phyloP scores from a whole-genome alignment of 2,888 invertebrate genomes.

The Heliconius aoede region DNA sequence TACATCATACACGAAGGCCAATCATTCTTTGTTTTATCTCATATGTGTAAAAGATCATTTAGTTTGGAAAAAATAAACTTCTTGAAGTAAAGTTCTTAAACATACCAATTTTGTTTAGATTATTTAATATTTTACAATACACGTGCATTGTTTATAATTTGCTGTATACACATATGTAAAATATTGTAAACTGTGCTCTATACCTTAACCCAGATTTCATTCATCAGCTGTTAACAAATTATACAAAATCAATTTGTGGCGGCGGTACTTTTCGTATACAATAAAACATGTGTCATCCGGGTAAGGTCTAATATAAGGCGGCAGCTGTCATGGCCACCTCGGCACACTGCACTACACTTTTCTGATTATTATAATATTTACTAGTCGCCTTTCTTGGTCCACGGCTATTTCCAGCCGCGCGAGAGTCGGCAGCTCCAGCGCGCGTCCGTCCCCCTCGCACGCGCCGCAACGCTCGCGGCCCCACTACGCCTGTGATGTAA shows the following conservation, averaged over 20 bases:
- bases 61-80: not conserved
- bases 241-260: not conserved
- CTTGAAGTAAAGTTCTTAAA: not conserved
- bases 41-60: not conserved
- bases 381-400: slow-evolving; percentile 85
- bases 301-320: slow-evolving; percentile 62
- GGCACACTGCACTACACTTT: slow-evolving; percentile 84
- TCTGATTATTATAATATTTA: slow-evolving; percentile 84
- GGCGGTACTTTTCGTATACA: slow-evolving; percentile 41
- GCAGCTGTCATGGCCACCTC: slow-evolving; percentile 70
- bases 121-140: not conserved
- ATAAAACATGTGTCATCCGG: slow-evolving; percentile 46
- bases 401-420: slow-evolving; percentile 83
- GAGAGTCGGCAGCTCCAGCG: slow-evolving; percentile 71
- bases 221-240: slow-evolving; percentile 13
- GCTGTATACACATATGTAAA: not conserved
- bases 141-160: not conserved
- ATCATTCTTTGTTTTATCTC: not conserved
- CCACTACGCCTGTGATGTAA: slow-evolving; percentile 81
- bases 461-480: slow-evolving; percentile 61
- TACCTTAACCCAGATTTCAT: slow-evolving; percentile 32
- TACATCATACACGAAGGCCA: too few relatives aligned
- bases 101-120: not conserved
- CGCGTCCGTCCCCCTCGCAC: slow-evolving; percentile 67
- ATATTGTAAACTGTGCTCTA: slow-evolving; percentile 30